phyloP scores from a whole-genome alignment of 1,140 invertebrate species.

The Eciton burchellii region DNA sequence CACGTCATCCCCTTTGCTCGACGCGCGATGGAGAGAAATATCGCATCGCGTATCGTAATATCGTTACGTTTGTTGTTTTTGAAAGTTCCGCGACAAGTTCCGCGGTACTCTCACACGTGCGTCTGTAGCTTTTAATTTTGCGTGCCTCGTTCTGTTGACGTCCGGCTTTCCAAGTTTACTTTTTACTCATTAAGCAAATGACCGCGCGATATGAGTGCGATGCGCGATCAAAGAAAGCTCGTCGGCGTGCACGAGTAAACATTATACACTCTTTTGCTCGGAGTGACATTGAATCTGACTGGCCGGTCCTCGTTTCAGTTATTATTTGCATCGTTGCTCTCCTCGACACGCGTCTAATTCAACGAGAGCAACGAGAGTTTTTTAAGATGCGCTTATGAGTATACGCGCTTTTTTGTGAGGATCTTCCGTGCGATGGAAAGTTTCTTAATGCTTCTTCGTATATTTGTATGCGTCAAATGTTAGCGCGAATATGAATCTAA shows the following conservation, averaged over 20 bases:
- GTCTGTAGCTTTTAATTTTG: conserved; percentile 21
- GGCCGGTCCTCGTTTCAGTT: conserved; percentile 1
- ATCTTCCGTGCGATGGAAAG: conserved; percentile 3
- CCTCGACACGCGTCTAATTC: conserved; percentile 4
- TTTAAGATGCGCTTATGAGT: conserved; percentile 19
- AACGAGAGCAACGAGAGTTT: conserved; percentile 22
- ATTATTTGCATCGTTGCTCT: conserved; percentile 43
- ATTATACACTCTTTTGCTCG: conserved; percentile 23
- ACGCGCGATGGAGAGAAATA: neutral
- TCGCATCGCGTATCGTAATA: conserved; percentile 1
- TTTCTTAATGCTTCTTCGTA: neutral
- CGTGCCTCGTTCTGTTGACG: neutral
- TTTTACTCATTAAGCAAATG: conserved; percentile 29
- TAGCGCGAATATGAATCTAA: conserved; percentile 36
- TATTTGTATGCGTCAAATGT: neutral
- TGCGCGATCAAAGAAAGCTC: neutral
- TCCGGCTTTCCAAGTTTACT: neutral
- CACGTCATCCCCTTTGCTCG: neutral
- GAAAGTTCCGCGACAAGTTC: neutral
- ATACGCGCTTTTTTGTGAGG: conserved; percentile 26
- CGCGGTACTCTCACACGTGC: neutral
- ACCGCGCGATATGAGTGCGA: neutral
- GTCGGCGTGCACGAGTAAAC: neutral
- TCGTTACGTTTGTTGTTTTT: conserved; percentile 18
- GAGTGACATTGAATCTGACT: conserved; percentile 20